A percentile compares a stretch with the other conserved stretches of the same genome.
Conservation (phyloP, 92 coral and sea anemone species). For the Nematostella vectensis region DNA sequence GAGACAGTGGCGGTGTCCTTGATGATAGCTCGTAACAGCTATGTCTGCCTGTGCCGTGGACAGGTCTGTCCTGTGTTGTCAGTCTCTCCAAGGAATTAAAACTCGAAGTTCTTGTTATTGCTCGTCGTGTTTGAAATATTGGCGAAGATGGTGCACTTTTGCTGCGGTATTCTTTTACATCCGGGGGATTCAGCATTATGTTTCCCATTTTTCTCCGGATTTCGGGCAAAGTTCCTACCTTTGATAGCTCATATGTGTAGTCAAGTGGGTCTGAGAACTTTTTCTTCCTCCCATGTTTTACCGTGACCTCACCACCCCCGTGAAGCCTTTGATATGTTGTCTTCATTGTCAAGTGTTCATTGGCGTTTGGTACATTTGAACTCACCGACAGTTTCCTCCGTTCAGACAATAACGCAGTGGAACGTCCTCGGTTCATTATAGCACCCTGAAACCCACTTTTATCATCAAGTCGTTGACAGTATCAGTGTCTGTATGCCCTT, state of each 20-base stretch:
- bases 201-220: neutral
- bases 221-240: neutral
- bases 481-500: no score
- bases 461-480: no score
- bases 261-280: neutral
- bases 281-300: neutral
- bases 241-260: neutral
- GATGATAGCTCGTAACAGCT: neutral
- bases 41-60: neutral
- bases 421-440: no score
- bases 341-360: no score
- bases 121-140: constrained; percentile 1
- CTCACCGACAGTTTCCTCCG: no score
- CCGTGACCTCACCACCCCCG: no score
- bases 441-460: no score
- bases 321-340: no score
- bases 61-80: neutral
- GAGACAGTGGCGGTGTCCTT: constrained; percentile 48
- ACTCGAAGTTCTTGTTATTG: constrained; percentile 10
- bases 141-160: constrained; percentile 25
- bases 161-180: neutral
- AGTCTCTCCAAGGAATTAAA: constrained; percentile 1
- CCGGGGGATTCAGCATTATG: neutral
- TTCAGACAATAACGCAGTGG: no score
- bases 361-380: no score